Conservation (phyloP, 2,888 invertebrate species). For the Microctonus hyperodae region DNA sequence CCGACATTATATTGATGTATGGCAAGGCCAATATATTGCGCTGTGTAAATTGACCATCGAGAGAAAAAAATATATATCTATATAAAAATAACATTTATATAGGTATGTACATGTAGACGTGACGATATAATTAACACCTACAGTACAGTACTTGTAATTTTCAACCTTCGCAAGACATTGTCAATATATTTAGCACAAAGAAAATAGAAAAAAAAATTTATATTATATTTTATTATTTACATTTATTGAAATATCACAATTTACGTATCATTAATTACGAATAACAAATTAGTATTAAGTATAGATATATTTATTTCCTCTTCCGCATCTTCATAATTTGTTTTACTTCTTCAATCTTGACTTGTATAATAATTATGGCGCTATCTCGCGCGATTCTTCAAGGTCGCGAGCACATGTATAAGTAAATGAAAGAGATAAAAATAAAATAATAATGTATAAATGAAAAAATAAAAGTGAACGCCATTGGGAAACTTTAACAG, state of each 20-base stretch:
- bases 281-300: too few relatives aligned
- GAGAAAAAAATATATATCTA: neutral
- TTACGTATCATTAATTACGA: slow-evolving; percentile 13
- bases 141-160: slow-evolving; percentile 10
- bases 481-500: slow-evolving; percentile 12
- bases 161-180: neutral
- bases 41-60: slow-evolving; percentile 23
- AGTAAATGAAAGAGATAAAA: neutral
- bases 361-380: slow-evolving; percentile 5
- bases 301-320: too few relatives aligned
- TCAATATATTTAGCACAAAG: neutral
- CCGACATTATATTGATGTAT: slow-evolving; percentile 22
- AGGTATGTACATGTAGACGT: slow-evolving; percentile 1
- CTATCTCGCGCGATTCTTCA: slow-evolving; percentile 22
- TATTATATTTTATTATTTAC: neutral
- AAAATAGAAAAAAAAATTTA: neutral
- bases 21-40: slow-evolving; percentile 28
- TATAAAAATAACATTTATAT: neutral
- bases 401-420: slow-evolving; percentile 16
- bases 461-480: slow-evolving; percentile 9
- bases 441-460: slow-evolving; percentile 32
- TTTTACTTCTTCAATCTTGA: neutral
- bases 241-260: neutral
- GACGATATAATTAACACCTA: slow-evolving; percentile 37
- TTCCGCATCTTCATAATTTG: slow-evolving; percentile 13